phyloP scores from a whole-genome alignment of 2,797 vertebrate genomes.

The Hypotaenidia philippensis region DNA sequence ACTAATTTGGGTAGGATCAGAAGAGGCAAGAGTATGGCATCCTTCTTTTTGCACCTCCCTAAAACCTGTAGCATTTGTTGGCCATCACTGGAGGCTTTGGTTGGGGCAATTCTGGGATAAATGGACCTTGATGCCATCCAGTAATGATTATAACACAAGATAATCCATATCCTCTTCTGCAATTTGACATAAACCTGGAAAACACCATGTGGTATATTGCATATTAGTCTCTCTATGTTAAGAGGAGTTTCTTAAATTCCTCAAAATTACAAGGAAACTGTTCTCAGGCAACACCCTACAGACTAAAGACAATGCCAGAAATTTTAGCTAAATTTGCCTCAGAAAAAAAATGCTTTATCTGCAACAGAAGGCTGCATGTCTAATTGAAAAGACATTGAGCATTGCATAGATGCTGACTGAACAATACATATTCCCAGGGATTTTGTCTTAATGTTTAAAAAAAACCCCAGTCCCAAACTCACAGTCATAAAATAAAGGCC shows the following conservation, averaged over 20 bases:
- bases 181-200: not conserved
- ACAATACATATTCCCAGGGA: not conserved
- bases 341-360: not conserved
- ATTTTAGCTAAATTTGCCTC: not conserved
- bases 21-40: not conserved
- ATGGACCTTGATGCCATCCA: not conserved
- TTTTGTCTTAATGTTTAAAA: not conserved
- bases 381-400: not conserved
- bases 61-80: not conserved
- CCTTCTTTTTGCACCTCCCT: not conserved
- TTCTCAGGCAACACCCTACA: not conserved
- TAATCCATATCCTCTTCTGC: not conserved
- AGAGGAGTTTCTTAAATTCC: not conserved
- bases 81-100: not conserved
- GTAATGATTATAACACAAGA: not conserved
- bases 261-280: not conserved
- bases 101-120: not conserved
- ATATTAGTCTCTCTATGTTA: not conserved
- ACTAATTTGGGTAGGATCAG: not conserved
- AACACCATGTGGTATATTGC: not conserved
- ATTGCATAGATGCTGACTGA: not conserved
- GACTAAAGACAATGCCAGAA: not conserved
- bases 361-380: not conserved
- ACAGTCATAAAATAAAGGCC: not conserved
- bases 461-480: not conserved